Base-by-base conservation (phyloP, 2,113 vertebrate genomes). In the Microtus ochrogaster region DNA sequence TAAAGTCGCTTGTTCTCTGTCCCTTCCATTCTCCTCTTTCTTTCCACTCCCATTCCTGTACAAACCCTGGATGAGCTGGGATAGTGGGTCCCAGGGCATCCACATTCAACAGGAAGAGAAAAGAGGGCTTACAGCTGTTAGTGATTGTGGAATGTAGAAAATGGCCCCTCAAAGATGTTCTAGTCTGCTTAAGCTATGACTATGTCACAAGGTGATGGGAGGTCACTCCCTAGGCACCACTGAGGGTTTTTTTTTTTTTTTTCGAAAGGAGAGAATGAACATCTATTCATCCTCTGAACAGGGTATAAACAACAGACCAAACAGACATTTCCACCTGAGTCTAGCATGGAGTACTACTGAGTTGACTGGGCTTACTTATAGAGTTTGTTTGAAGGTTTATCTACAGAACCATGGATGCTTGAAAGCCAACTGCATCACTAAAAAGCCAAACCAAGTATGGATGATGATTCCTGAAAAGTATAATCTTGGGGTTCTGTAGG, bases 1-100 rank as follows among this genome's bases (percentile, higher is more conserved):
- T 78, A 33, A 58, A 68, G 74, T 90, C n/a, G 41, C 14, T 36
- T 65, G 19, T 73, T 96, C 13, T 81, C 52, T 72, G 16, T 86
- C 7, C 72, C 41, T 44, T 49, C 73, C 70, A 28, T 14, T 28
- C 66, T 6, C 2, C 26, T 7, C 8, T n/a, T 44, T 17, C 28
- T 74, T n/a, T 21, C n/a, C 8, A 9, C 7, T 5, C 5, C 13
- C 0, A 3, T 11, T 4, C 4, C 73, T 61, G 66, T 13, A 10
- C 16, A 55, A 28, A 47, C 61, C 9, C 70, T 77, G 44, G 24
- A 89, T 30, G 16, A n/a, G 78, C 3, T 55, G 28, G 68, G 90
- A 83, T 47, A 47, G 63, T 63, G 33, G n/a, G 73, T 47, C 26
- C 30, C 3, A 52, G 36, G 30, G 30, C 17, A 47, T 58, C 30